These are phyloP conservation scores for Phalera bucephala DNA, from an alignment of 2,888 invertebrate species.

Conservation along the genomic window DNA sequence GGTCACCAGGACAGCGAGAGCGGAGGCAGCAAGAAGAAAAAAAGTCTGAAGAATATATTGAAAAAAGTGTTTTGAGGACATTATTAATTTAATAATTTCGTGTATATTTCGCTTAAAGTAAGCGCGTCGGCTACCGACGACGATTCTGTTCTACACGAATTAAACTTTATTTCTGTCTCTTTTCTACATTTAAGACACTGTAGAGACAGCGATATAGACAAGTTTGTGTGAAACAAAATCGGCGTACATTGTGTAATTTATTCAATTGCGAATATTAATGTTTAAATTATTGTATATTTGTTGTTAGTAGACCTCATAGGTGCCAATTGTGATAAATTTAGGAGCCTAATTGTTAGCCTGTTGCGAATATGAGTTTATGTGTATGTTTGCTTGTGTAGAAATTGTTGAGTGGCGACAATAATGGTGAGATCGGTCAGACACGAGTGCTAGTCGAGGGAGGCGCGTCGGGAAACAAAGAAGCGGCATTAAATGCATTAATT, in stretches of 20 bases:
- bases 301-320: constrained; percentile 71
- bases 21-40: constrained; percentile 80
- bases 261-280: constrained; percentile 64
- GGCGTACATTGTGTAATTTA: constrained; percentile 65
- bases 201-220: too few relatives aligned
- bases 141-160: constrained; percentile 10
- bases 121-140: constrained; percentile 24
- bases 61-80: constrained; percentile 89
- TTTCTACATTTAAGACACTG: too few relatives aligned
- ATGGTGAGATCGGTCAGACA: constrained; percentile 37
- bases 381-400: constrained; percentile 47
- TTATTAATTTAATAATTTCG: constrained; percentile 30
- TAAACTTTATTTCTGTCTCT: background rate
- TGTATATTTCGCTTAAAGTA: constrained; percentile 35
- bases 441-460: constrained; percentile 51
- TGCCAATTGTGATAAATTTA: constrained; percentile 82
- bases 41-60: constrained; percentile 89
- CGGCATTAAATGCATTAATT: constrained; percentile 79
- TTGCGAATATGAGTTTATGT: constrained; percentile 52
- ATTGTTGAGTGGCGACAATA: constrained; percentile 44
- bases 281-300: constrained; percentile 60
- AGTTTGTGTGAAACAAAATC: constrained; percentile 3
- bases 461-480: constrained; percentile 61
- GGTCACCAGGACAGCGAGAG: constrained; percentile 56
- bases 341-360: constrained; percentile 66